Evolutionary conservation across 2,888 invertebrate species (phyloP).

Genomic region (Lepas anatifera): DNA sequence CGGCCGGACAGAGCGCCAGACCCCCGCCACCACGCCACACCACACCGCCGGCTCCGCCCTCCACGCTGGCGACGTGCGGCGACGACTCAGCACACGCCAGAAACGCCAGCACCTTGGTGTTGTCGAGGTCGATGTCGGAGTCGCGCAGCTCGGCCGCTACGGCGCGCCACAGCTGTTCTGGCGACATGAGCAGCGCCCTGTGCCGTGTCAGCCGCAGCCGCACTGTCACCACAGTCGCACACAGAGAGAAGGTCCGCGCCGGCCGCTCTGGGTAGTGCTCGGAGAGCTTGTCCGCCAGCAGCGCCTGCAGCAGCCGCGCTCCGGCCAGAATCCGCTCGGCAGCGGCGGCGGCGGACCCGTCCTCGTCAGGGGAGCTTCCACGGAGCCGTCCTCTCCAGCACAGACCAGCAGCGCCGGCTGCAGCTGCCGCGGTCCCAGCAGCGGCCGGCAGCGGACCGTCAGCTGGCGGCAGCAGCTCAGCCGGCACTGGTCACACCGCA

Average conservation of each 20-base stretch:
- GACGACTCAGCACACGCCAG: neutral
- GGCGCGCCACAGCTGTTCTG: neutral
- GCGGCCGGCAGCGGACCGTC: neutral
- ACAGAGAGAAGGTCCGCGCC: neutral
- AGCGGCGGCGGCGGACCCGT: neutral
- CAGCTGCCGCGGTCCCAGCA: neutral
- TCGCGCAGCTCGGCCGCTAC: neutral
- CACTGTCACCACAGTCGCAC: neutral
- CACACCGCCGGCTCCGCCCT: neutral
- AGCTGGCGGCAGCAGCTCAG: neutral
- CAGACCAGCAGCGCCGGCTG: constrained; percentile 1
- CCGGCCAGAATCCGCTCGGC: neutral
- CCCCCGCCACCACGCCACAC: constrained; percentile 4
- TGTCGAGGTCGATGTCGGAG: neutral
- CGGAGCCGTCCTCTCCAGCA: neutral
- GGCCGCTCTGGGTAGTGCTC: neutral
- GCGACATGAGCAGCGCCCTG: neutral
- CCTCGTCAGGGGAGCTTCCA: neutral
- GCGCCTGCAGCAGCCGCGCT: neutral
- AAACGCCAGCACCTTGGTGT: constrained; percentile 4
- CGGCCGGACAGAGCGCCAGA: neutral
- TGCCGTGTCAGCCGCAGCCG: neutral
- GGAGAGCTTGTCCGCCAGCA: neutral
- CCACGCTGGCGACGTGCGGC: neutral
- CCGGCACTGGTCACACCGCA: neutral